A percentile compares a stretch with the other conserved stretches of the same genome.
phyloP scores from a whole-genome alignment of 2,113 vertebrate genomes.

The Murina feae region DNA sequence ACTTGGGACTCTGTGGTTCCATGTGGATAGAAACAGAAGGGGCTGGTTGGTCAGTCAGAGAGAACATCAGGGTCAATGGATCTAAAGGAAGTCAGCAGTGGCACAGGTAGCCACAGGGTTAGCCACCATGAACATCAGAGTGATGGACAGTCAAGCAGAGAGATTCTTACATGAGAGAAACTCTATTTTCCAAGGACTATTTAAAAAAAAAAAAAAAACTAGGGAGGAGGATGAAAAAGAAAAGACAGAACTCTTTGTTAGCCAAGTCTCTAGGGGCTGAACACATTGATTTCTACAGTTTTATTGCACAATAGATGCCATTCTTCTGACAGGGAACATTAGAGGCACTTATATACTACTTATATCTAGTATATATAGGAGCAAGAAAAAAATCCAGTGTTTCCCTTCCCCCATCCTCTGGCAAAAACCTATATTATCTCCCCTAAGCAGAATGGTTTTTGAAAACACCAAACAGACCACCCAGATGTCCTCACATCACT shows the following conservation, averaged over 20 bases:
- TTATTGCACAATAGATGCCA: neutral
- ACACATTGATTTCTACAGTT: neutral
- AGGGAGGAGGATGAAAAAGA: neutral
- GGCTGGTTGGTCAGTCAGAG: neutral
- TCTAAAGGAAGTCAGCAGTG: neutral
- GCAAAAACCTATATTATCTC: neutral
- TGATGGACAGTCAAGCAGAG: neutral
- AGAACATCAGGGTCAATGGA: neutral
- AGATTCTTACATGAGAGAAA: neutral
- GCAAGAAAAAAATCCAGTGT: neutral
- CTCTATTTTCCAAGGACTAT: neutral
- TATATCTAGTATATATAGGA: neutral
- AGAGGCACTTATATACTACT: too few relatives aligned
- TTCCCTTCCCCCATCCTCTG: neutral
- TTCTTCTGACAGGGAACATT: neutral
- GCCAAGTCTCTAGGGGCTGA: neutral
- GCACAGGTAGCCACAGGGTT: neutral
- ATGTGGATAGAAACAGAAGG: neutral
- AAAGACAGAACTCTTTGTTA: neutral
- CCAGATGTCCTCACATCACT: neutral
- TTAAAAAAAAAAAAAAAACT: neutral
- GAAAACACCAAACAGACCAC: neutral
- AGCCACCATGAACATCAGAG: neutral
- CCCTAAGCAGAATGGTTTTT: neutral
- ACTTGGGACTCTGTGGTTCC: neutral